Conservation (phyloP, 2,797 vertebrate genomes). For the Helicolenus hilgendorfi region DNA sequence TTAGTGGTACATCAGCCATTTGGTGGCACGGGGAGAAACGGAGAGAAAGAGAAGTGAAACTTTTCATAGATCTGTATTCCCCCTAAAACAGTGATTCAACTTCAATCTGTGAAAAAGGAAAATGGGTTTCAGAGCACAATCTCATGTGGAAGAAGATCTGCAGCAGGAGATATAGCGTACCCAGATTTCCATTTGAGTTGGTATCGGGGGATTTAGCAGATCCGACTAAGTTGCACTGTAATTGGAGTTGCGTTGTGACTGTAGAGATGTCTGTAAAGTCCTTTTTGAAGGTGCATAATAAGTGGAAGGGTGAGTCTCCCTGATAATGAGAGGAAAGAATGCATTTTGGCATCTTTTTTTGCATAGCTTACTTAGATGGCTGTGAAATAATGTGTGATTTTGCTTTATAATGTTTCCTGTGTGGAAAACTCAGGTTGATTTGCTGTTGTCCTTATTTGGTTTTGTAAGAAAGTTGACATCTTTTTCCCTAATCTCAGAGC, state of each 20-base stretch:
- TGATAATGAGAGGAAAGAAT: conserved; percentile 20
- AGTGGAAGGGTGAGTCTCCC: neutral
- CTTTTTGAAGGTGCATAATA: conserved; percentile 49
- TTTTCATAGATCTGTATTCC: conserved; percentile 10
- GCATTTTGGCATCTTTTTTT: neutral
- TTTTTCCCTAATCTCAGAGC: neutral
- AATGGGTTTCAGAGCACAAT: conserved; percentile 18
- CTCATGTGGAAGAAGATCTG: conserved; percentile 18
- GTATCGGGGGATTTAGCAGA: conserved; percentile 48
- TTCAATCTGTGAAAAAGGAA: conserved; percentile 15
- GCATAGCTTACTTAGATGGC: neutral
- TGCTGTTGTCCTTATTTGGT: neutral
- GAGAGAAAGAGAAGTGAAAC: neutral
- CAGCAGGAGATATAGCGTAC: conserved; percentile 18
- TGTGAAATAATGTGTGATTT: conserved; percentile 10
- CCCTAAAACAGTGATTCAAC: conserved; percentile 8
- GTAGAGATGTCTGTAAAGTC: conserved; percentile 21
- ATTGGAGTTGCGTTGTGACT: conserved; percentile 45
- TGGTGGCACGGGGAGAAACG: neutral
- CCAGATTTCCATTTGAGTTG: conserved; percentile 26
- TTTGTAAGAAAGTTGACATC: neutral
- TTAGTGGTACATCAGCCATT: neutral
- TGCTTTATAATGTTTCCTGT: neutral
- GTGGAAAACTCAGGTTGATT: neutral
- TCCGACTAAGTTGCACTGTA: conserved; percentile 20